Conservation (phyloP, 2,797 vertebrate genomes). For the Cygnus olor region DNA sequence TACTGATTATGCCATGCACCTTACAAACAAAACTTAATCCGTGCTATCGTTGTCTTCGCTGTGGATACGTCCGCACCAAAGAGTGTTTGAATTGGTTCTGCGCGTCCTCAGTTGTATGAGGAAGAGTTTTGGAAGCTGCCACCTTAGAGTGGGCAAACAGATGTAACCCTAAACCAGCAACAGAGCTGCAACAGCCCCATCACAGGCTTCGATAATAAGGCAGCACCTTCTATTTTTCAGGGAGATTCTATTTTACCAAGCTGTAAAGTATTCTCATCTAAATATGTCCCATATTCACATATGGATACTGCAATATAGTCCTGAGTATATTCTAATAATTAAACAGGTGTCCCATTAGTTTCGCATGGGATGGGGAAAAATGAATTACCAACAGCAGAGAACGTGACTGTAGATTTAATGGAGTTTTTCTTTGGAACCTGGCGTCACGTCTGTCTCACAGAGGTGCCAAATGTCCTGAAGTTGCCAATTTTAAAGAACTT, state of each 20-base stretch:
- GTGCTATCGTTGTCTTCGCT: background rate
- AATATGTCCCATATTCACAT: background rate
- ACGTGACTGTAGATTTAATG: background rate
- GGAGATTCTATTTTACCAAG: background rate
- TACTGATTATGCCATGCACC: background rate
- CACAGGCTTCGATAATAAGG: background rate
- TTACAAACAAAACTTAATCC: background rate
- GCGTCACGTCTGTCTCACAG: background rate
- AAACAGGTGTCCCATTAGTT: background rate
- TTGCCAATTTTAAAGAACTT: background rate
- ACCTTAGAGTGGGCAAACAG: background rate
- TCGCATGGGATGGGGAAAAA: background rate
- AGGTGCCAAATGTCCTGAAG: background rate
- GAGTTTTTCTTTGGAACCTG: background rate
- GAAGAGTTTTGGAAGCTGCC: background rate
- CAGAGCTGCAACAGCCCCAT: background rate
- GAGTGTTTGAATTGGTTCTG: background rate
- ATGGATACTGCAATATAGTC: background rate
- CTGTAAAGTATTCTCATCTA: background rate
- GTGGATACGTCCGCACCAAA: background rate
- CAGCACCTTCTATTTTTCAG: background rate
- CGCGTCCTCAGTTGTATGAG: slow-evolving; percentile 37
- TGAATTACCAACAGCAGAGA: background rate
- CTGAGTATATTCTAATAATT: background rate
- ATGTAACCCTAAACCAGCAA: background rate